Evolutionary conservation across 1,140 invertebrate genomes (phyloP).

Genomic region (Drosophila yakuba): DNA sequence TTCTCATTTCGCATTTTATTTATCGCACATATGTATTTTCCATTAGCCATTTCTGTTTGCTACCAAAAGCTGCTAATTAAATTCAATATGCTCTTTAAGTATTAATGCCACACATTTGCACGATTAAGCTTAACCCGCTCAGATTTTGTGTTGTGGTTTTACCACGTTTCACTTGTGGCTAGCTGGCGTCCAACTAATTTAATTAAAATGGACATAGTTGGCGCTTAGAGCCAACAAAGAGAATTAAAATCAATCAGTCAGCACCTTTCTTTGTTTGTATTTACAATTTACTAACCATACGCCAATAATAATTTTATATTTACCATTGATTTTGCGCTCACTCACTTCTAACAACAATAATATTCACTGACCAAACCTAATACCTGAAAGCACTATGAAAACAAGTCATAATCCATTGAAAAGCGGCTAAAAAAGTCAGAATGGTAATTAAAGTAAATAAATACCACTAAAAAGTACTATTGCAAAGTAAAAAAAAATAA

Average conservation of each 20-base stretch:
- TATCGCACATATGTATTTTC: conserved; percentile 12
- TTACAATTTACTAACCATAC: conserved; percentile 38
- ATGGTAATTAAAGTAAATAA: conserved; percentile 28
- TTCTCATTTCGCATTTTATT: conserved; percentile 4
- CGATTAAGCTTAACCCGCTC: conserved; percentile 38
- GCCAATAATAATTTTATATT: conserved; percentile 31
- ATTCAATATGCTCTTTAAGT: conserved; percentile 60
- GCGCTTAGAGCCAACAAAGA: conserved; percentile 44
- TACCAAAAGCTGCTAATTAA: conserved; percentile 56
- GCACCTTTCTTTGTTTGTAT: conserved; percentile 29
- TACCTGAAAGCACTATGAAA: conserved; percentile 12
- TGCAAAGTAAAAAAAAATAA: conserved; percentile 26
- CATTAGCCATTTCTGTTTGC: conserved; percentile 15
- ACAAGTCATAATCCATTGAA: conserved; percentile 34
- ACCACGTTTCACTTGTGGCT: conserved; percentile 34
- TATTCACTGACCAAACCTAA: conserved; percentile 22
- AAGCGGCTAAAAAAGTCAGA: conserved; percentile 9
- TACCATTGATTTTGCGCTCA: conserved; percentile 18
- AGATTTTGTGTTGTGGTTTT: conserved; percentile 52
- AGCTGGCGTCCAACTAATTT: conserved; percentile 57
- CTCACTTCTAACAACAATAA: conserved; percentile 20
- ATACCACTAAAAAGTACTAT: conserved; percentile 3
- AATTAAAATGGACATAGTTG: conserved; percentile 38
- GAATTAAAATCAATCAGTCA: conserved; percentile 47
- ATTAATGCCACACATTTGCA: conserved; percentile 58